A percentile compares a stretch with the other conserved stretches of the same genome.
Conservation (phyloP, 1,140 invertebrate genomes). For the Lordiphosa clarofinis region DNA sequence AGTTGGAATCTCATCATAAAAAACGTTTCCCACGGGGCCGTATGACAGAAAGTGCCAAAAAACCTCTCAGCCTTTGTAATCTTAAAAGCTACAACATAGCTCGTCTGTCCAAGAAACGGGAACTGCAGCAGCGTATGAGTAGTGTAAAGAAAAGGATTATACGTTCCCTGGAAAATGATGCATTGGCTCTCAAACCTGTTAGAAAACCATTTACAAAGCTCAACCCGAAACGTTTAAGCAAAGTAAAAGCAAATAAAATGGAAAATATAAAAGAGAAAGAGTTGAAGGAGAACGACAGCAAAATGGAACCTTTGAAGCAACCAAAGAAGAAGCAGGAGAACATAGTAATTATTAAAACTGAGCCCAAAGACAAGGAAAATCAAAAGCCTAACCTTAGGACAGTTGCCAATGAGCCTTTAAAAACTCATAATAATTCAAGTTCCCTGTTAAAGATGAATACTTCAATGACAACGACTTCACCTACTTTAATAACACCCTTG, state of each 20-base stretch:
- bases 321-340: no score
- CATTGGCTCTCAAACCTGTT: background rate
- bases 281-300: no score
- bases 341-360: background rate
- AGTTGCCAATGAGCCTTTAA: background rate
- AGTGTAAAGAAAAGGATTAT: conserved; percentile 48
- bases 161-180: conserved; percentile 23
- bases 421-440: no score
- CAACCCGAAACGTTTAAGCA: background rate
- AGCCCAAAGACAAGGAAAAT: background rate
- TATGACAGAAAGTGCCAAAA: background rate
- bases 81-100: conserved; percentile 52
- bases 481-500: no score
- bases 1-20: background rate
- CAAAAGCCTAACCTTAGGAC: background rate
- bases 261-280: background rate
- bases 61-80: conserved; percentile 19
- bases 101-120: conserved; percentile 31
- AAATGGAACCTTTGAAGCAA: background rate
- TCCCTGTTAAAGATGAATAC: no score
- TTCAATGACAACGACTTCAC: no score
- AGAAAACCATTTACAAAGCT: background rate
- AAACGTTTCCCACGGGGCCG: background rate
- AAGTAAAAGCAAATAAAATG: background rate
- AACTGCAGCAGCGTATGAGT: conserved; percentile 25